Base-by-base conservation (phyloP, 2,797 vertebrate species). In the Lateolabrax maculatus region DNA sequence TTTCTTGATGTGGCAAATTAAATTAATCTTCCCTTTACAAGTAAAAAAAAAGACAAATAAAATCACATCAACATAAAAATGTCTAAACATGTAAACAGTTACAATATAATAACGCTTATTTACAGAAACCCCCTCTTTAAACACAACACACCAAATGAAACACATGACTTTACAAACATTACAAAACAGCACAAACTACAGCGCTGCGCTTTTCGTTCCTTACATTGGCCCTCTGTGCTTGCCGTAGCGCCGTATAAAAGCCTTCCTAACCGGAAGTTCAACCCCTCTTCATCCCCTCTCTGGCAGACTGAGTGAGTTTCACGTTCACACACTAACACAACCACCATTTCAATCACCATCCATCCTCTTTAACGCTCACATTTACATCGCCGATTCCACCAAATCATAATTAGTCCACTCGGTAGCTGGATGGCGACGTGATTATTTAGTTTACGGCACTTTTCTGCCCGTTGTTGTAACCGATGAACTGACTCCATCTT, bases 221-320 rank as follows among this genome's bases (percentile, higher is more conserved):
- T 23, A 2, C 0, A 11, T 77, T 77, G 92, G 81, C 10, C 84
- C 82, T 75, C 4, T 12, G 0, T 68, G 31, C 62, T 63, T 79
- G 2, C 97, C 95, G 92, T 97, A 93, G 53, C 0, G 0, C 0
- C 0, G 4, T 91, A 88, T 90, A 94, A 92, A 94, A 2, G 0
- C 0, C 0, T 0, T 18, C 39, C 49, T 41, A 90, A 89, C 93
- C 95, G 96, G 96, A 97, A 97, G 96, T 90, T 12, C 75, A 84
- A 0, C 44, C 81, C 91, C 93, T 94, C 80, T 96, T 89, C 88
- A 53, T 89, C 34, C 89, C 12, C 49, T 92, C 56, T 78, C 61
- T 51, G 67, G 31, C 0, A 23, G 19, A 0, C 78, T 71, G 25
- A 79, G 95, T 94, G 41, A 93, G 96, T 92, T 0, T 9, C 8